These are phyloP conservation scores for Lordiphosa andalusiaca DNA, from an alignment of 2,888 invertebrate species.

Conservation along the genomic window DNA sequence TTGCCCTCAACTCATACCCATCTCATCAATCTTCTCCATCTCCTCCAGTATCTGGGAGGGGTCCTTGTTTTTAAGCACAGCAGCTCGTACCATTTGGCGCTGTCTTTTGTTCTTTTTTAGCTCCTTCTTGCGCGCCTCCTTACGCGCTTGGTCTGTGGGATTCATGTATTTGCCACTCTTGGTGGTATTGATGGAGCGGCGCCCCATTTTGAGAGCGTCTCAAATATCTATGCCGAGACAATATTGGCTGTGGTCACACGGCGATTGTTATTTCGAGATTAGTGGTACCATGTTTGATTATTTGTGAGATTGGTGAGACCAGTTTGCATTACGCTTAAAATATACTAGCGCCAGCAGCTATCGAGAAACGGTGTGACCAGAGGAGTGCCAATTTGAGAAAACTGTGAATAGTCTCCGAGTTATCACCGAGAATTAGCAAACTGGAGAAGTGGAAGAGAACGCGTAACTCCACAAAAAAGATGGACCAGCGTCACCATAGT, in stretches of 20 bases:
- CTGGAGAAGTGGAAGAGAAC: constrained; percentile 80
- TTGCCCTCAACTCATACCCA: constrained; percentile 85
- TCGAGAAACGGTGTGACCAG: too few relatives aligned
- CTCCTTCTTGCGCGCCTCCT: constrained; percentile 98
- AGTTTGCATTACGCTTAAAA: too few relatives aligned
- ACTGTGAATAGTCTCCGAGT: too few relatives aligned
- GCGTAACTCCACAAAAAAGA: constrained; percentile 76
- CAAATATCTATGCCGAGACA: too few relatives aligned
- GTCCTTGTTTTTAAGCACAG: constrained; percentile 98
- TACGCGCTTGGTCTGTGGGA: constrained; percentile 99
- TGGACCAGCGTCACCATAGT: constrained; percentile 64
- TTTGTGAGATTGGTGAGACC: too few relatives aligned
- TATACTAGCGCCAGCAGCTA: too few relatives aligned
- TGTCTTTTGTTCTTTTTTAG: constrained; percentile 99
- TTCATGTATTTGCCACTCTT: constrained; percentile 99
- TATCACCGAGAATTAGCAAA: constrained; percentile 37
- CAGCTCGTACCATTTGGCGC: constrained; percentile 96
- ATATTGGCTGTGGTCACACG: too few relatives aligned
- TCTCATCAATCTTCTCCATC: constrained; percentile 98
- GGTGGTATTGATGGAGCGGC: constrained; percentile 98
- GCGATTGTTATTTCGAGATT: too few relatives aligned
- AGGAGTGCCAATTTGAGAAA: too few relatives aligned
- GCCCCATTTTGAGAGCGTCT: constrained; percentile 86
- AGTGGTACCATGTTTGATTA: too few relatives aligned
- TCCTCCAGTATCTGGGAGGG: constrained; percentile 96